Base-by-base conservation (phyloP, 2,113 vertebrate species). In the Sylvietta virens region DNA sequence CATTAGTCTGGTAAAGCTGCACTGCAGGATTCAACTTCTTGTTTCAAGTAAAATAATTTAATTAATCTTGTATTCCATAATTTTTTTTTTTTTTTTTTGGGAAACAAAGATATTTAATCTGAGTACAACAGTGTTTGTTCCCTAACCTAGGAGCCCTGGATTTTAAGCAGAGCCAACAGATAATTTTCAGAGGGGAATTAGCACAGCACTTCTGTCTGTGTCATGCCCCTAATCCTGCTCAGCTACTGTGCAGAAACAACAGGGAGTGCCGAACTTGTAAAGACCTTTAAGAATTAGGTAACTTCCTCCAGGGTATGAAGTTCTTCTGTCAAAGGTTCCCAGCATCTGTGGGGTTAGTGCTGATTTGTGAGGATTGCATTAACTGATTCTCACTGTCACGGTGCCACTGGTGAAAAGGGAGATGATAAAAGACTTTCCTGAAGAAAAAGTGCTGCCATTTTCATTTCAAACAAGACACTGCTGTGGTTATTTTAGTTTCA, bases 1-100 rank as follows among this genome's bases (percentile, higher is more conserved):
- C 93, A 96, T 97, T 97, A 97, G 88, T 33, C 71, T 67, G 51
- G 66, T 73, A 85, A 95, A 96, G 62, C 77, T 85, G 92, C 97
- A 11, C 96, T 53, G 78, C 90, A 90, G 96, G 96, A 81, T 56
- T 70, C 94, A 60, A 56, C 76, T 92, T 94, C 67, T 88, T 97
- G 72, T 93, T 92, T 88, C 82, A 91, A 72, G 80, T 45, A 77
- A 94, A 97, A 96, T 93, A 67, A 96, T 92, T 90, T 26, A 62
- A 92, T 95, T 94, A 88, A 81, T 84, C 45, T 65, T 27, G 23
- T 76, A 60, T 88, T 79, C 88, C 21, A 8, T 92, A 53, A 81
- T 96, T 90, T 92, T 65, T 73, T 74, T 82, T 92, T 65, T 73
- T 74, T 82, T 40, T 37, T 92, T 96, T 80, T 3, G 33, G 27